Evolutionary conservation across 2,888 invertebrate genomes (phyloP).

Genomic region (Eilema sororculum): DNA sequence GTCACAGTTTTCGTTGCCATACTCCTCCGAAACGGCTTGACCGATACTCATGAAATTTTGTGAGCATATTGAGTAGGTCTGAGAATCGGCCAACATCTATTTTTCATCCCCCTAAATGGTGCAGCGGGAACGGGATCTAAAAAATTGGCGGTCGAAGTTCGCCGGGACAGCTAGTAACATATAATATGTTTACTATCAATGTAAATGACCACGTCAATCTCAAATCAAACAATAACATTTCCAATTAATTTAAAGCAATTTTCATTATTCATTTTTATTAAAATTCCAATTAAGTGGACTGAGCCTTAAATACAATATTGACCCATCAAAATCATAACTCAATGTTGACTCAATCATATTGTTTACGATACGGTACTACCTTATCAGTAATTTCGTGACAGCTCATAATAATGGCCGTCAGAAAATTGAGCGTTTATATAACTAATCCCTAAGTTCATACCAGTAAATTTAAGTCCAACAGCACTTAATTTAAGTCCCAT

Average conservation of each 20-base stretch:
- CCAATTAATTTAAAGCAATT: not conserved
- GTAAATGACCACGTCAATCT: too few species aligned
- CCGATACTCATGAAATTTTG: too few species aligned
- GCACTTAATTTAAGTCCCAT: not conserved
- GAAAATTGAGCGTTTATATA: constrained; percentile 2
- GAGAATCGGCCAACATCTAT: too few species aligned
- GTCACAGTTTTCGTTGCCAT: too few species aligned
- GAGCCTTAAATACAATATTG: not conserved
- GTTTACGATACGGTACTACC: constrained; percentile 15
- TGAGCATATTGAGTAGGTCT: too few species aligned
- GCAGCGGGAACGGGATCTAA: too few species aligned
- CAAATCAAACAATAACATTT: not conserved
- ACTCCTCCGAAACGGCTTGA: too few species aligned
- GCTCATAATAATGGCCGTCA: constrained; percentile 6
- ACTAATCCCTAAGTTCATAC: not conserved
- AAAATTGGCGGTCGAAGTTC: too few species aligned
- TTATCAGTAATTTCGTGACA: constrained; percentile 17
- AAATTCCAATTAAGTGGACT: constrained; percentile 6
- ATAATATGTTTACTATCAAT: too few species aligned
- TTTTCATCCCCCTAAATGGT: too few species aligned
- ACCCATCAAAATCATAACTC: constrained; percentile 6
- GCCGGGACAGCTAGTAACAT: too few species aligned
- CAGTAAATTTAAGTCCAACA: not conserved
- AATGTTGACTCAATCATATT: constrained; percentile 12
- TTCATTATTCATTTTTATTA: not conserved